phyloP scores from a whole-genome alignment of 2,113 vertebrate species.

The Tympanuchus pallidicinctus region DNA sequence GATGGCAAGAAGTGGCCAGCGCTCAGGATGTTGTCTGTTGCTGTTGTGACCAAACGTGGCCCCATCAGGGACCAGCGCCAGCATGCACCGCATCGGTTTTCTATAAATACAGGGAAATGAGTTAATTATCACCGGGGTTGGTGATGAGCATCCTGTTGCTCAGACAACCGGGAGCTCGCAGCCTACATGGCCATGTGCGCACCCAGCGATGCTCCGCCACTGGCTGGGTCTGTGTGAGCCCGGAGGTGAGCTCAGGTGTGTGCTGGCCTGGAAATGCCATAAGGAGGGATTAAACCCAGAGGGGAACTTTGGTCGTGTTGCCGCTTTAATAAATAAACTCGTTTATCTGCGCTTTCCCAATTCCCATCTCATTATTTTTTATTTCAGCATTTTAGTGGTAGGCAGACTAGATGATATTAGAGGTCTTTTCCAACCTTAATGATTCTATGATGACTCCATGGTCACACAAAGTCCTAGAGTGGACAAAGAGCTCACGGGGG shows the following conservation, averaged over 20 bases:
- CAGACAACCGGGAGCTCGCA: slow-evolving; percentile 6
- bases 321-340: background rate
- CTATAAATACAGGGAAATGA: slow-evolving; percentile 57
- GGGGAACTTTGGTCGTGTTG: background rate
- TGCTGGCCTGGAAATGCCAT: background rate
- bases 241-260: background rate
- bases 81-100: background rate
- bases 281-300: background rate
- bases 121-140: slow-evolving; percentile 57
- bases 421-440: no score
- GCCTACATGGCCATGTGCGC: background rate
- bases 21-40: background rate
- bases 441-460: no score
- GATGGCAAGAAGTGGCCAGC: background rate
- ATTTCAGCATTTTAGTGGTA: background rate
- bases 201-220: background rate
- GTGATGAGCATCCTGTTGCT: slow-evolving; percentile 50
- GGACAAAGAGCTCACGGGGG: background rate
- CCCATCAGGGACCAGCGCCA: background rate
- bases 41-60: background rate
- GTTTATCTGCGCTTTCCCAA: background rate
- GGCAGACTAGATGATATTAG: no score
- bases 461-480: background rate
- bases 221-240: background rate
- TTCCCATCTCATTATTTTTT: background rate